phyloP scores from a whole-genome alignment of 2,113 vertebrate species.

The Peucedramus taeniatus region DNA sequence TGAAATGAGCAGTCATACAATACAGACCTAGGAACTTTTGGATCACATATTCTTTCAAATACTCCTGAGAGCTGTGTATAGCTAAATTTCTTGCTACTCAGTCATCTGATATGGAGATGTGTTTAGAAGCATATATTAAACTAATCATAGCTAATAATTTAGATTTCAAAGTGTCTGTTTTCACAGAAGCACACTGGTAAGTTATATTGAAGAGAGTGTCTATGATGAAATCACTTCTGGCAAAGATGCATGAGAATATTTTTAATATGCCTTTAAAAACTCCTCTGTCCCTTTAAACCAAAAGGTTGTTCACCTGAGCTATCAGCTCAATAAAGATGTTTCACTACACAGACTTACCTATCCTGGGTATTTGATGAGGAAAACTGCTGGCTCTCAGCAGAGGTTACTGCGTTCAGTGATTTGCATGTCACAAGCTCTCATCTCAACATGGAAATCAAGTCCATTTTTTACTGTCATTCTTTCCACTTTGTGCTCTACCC shows the following conservation, averaged over 20 bases:
- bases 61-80: neutral
- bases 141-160: neutral
- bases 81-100: neutral
- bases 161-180: neutral
- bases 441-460: slow-evolving; percentile 53
- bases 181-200: neutral
- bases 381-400: neutral
- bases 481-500: slow-evolving; percentile 15
- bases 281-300: neutral
- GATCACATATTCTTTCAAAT: neutral
- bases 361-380: neutral
- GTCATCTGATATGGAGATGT: neutral
- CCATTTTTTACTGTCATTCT: slow-evolving; percentile 74
- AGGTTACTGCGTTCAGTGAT: neutral
- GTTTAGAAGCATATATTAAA: neutral
- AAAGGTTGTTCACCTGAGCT: neutral
- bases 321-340: neutral
- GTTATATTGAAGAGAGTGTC: neutral
- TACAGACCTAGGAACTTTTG: neutral
- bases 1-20: neutral
- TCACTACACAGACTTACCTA: neutral
- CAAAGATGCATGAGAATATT: neutral
- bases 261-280: neutral
- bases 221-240: neutral
- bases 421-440: slow-evolving; percentile 43